Evolutionary conservation across 1,140 invertebrate species (phyloP), one percentile per base, ranked within the genome.

Genomic region (Brachionus rubens): DNA sequence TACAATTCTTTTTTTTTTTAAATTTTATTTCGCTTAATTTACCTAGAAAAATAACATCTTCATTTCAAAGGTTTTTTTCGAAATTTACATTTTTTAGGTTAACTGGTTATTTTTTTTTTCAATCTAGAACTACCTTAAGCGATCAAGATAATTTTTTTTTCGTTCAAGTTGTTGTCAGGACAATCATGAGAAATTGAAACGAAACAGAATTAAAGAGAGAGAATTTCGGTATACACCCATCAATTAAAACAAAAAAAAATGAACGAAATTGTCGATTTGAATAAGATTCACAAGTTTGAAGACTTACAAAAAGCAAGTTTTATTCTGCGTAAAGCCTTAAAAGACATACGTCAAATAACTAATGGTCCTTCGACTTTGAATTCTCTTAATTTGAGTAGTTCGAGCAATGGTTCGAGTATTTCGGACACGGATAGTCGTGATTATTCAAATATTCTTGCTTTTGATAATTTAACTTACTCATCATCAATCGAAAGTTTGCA

Each of bases 401-500:
- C 56, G 56, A 62, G 56, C 33, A 65, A 43, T 28, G 21, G 10
- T 26, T 65, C 59, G 19, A 65, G 59, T 28, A 24, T 65, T 24
- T 41, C 19, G 12, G 59, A 65, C 1, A 28, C n/a, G n/a, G n/a
- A 43, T 14, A 19, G n/a, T 12, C 26, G 28, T 5, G 9, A 36
- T 36, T 5, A 3, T 36, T 5, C 3, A 3, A 9, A 36, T 5
- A 5, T 9, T 30, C 9, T 72, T 3, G 68, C 68, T 4, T 72
- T 72, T 19, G 68, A 72, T 24, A 72, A 72, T 50, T 28, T 72
- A 6, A 72, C 68, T 48, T 72, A 72, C 30, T 36, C 30, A 3
- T 72, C 68, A 10, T 72, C 68, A 10, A 30, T 72, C 9, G 68
- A 72, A 36, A 41, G 36, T 72, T 48, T 72, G 16, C 48, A 2